Evolutionary conservation across 1,140 invertebrate genomes (phyloP).

Genomic region (Temnothorax curvispinosus): DNA sequence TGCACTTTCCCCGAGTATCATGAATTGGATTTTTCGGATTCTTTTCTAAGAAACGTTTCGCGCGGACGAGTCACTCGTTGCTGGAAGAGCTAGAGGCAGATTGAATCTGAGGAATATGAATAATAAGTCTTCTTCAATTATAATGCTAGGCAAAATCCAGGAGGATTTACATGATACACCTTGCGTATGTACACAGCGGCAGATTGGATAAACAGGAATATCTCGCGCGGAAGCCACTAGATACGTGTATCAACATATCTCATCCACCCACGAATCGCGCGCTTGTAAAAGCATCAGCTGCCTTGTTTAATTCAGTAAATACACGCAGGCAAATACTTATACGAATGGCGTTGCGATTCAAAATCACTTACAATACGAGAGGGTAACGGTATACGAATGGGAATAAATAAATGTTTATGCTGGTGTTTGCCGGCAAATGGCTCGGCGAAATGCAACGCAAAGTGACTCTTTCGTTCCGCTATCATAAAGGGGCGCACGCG

Average conservation of each 20-base stretch:
- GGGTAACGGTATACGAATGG: slow-evolving; percentile 20
- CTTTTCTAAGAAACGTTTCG: background rate
- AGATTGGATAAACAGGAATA: slow-evolving; percentile 31
- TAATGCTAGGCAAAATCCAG: background rate
- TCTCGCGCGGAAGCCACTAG: slow-evolving; percentile 6
- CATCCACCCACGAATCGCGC: slow-evolving; percentile 27
- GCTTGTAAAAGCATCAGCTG: slow-evolving; percentile 16
- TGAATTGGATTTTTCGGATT: background rate
- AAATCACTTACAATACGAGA: slow-evolving; percentile 24
- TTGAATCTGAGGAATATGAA: background rate
- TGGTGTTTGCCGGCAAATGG: background rate
- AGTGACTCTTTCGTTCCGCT: background rate
- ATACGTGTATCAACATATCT: slow-evolving; percentile 40
- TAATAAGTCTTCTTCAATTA: background rate
- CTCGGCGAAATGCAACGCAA: background rate
- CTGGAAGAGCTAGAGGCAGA: background rate
- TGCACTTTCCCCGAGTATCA: background rate
- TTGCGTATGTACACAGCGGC: background rate
- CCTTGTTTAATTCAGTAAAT: slow-evolving; percentile 28
- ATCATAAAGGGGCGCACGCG: background rate
- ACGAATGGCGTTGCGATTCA: background rate
- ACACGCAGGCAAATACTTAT: background rate
- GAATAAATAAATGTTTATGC: background rate
- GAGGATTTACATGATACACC: background rate
- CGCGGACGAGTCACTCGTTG: background rate